Conservation (phyloP, 2,888 invertebrate species). For the Plemyria rubiginata region DNA sequence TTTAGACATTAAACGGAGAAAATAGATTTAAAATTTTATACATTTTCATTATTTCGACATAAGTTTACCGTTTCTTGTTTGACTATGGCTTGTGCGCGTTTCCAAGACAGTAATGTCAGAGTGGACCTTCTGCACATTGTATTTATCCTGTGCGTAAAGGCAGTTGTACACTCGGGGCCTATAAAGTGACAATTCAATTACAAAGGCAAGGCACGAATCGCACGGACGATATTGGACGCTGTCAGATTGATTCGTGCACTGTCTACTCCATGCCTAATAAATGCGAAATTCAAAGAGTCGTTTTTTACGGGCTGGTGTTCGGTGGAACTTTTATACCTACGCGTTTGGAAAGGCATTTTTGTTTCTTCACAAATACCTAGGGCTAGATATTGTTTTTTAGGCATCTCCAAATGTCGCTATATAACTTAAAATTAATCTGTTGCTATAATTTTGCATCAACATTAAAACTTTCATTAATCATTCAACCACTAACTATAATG, state of each 20-base stretch:
- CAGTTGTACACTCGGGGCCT: slow-evolving; percentile 49
- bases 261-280: slow-evolving; percentile 33
- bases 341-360: neutral
- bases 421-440: too few species aligned
- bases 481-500: too few species aligned
- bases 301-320: slow-evolving; percentile 12
- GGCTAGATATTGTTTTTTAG: too few species aligned
- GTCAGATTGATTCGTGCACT: slow-evolving; percentile 48
- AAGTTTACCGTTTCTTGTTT: too few species aligned
- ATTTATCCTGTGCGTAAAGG: slow-evolving; percentile 30
- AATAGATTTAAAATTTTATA: too few species aligned
- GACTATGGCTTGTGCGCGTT: too few species aligned
- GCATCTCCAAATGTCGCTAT: too few species aligned
- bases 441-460: too few species aligned
- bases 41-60: too few species aligned
- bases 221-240: slow-evolving; percentile 46
- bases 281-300: slow-evolving; percentile 23
- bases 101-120: neutral
- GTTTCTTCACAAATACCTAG: neutral
- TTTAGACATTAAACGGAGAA: too few species aligned
- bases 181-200: slow-evolving; percentile 70
- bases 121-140: slow-evolving; percentile 15
- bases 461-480: too few species aligned
- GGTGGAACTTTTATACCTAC: neutral
- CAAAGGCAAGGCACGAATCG: slow-evolving; percentile 53